Conservation (phyloP, 2,797 vertebrate species). For the Molossus molossus region DNA sequence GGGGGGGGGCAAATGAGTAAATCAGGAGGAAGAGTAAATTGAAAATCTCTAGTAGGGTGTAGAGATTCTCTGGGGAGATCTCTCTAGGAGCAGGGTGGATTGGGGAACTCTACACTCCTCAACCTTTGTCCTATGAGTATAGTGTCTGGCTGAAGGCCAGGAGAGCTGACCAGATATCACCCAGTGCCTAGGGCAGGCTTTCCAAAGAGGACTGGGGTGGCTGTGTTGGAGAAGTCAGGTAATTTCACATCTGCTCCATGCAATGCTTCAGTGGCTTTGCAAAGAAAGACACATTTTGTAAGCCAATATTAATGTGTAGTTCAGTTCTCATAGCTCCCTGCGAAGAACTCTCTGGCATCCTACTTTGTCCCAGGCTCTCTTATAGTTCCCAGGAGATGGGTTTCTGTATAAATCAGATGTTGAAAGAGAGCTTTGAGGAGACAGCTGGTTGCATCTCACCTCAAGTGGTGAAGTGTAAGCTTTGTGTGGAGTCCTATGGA, state of each 20-base stretch:
- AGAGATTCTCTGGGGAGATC: neutral
- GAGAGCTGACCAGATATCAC: neutral
- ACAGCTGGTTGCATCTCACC: neutral
- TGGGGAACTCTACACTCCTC: neutral
- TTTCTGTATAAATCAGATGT: slow-evolving; percentile 40
- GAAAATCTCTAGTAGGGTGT: neutral
- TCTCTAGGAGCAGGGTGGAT: neutral
- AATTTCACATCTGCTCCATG: slow-evolving; percentile 52
- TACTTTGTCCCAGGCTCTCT: neutral
- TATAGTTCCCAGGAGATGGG: neutral
- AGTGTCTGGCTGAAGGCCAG: slow-evolving; percentile 41
- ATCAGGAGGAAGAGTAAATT: neutral
- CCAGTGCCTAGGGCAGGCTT: neutral
- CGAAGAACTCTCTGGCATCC: neutral
- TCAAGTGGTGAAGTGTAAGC: neutral
- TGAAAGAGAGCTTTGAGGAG: slow-evolving; percentile 16
- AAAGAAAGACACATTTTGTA: slow-evolving; percentile 52
- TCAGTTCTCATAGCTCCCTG: neutral
- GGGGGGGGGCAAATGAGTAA: slow-evolving; percentile 15
- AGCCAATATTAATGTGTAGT: slow-evolving; percentile 44
- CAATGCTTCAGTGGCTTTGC: slow-evolving; percentile 49
- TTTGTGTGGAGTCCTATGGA: slow-evolving; percentile 49
- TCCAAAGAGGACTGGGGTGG: neutral
- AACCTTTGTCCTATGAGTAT: slow-evolving; percentile 10
- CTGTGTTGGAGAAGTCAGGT: slow-evolving; percentile 24